These are phyloP conservation scores for Drosophila paracracens DNA, from an alignment of 2,888 invertebrate genomes.

Conservation along the genomic window DNA sequence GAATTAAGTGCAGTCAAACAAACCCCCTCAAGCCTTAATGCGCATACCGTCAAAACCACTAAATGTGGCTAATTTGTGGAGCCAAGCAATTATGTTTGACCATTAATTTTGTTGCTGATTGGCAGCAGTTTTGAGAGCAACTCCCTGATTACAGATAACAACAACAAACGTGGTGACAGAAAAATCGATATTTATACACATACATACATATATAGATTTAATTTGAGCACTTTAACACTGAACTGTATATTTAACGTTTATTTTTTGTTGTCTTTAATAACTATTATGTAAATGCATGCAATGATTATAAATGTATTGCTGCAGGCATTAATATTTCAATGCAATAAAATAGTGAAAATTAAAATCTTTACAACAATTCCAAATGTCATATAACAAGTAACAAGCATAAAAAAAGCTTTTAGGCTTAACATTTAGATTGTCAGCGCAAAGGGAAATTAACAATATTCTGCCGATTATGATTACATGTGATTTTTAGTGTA, in stretches of 20 bases:
- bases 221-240: constrained; percentile 1
- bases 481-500: constrained; percentile 1
- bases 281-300: constrained; percentile 12
- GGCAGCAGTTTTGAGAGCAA: constrained; percentile 9
- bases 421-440: constrained; percentile 24
- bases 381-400: constrained; percentile 11
- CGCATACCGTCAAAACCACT: constrained; percentile 9
- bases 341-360: background rate
- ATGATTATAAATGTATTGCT: constrained; percentile 3
- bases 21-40: background rate
- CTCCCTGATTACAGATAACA: constrained; percentile 6
- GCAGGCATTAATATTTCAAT: constrained; percentile 8
- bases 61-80: constrained; percentile 56
- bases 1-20: constrained; percentile 49
- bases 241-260: background rate
- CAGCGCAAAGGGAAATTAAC: constrained; percentile 10
- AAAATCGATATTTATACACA: constrained; percentile 2
- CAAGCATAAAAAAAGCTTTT: constrained; percentile 9
- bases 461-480: constrained; percentile 35
- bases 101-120: constrained; percentile 31
- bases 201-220: background rate
- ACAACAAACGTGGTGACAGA: constrained; percentile 11
- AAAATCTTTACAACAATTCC: constrained; percentile 5
- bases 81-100: constrained; percentile 33
- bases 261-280: constrained; percentile 5